Percentiles rank a stretch among this genome's conserved stretches.
Evolutionary conservation across 2,113 vertebrate genomes (phyloP).

Genomic region (Lophura nycthemera): DNA sequence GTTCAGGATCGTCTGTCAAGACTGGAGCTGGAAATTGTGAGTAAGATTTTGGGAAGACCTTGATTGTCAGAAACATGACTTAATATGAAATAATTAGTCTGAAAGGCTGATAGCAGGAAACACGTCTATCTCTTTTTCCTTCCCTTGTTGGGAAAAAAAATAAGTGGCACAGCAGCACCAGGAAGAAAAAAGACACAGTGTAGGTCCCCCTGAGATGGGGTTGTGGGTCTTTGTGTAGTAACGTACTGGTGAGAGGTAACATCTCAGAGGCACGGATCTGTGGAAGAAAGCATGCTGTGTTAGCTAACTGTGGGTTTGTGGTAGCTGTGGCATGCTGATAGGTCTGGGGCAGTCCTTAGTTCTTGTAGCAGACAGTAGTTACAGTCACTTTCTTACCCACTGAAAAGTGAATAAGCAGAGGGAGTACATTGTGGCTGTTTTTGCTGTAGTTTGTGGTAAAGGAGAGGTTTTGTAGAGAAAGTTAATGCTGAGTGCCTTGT

Average conservation of each 20-base stretch:
- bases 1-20: neutral
- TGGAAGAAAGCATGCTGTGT: neutral
- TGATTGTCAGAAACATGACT: neutral
- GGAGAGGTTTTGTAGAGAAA: neutral
- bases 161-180: neutral
- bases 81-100: neutral
- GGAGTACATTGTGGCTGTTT: neutral
- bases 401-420: neutral
- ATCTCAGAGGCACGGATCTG: neutral
- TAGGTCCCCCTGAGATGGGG: neutral
- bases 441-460: neutral
- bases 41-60: neutral
- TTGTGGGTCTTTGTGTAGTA: neutral
- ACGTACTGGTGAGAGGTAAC: neutral
- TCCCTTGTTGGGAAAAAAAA: neutral
- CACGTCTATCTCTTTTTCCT: neutral
- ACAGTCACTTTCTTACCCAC: neutral
- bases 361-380: neutral
- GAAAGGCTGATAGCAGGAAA: neutral
- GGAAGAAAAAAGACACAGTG: neutral
- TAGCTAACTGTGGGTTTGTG: neutral
- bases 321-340: neutral
- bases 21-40: neutral
- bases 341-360: neutral
- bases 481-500: neutral